Conservation (phyloP, 2,113 vertebrate genomes). For the Mionectes macconnelli region DNA sequence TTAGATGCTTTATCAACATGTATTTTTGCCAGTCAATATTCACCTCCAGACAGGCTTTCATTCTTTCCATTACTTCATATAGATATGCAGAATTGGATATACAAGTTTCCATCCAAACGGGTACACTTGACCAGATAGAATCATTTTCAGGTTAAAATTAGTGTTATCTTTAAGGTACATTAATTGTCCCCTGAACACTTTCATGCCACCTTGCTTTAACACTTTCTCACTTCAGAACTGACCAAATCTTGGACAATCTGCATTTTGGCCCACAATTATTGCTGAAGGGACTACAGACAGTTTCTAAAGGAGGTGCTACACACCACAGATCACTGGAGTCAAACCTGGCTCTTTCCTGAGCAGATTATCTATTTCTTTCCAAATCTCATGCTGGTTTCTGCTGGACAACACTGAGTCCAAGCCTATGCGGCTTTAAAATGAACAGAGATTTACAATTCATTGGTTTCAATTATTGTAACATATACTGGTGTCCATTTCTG, state of each 20-base stretch:
- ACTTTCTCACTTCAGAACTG: neutral
- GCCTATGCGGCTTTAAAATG: neutral
- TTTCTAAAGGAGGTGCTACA: neutral
- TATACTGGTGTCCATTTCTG: neutral
- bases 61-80: neutral
- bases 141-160: neutral
- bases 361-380: neutral
- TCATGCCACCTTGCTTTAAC: neutral
- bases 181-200: neutral
- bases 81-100: neutral
- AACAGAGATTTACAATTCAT: constrained; percentile 22
- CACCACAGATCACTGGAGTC: neutral
- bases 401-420: neutral
- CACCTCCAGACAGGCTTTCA: neutral
- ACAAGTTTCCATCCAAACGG: neutral
- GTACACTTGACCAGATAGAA: neutral
- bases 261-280: neutral
- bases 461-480: constrained; percentile 42
- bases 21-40: constrained; percentile 59
- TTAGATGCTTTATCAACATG: constrained; percentile 58
- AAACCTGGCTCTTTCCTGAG: neutral
- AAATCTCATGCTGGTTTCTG: neutral
- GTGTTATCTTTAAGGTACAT: neutral
- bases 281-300: neutral
- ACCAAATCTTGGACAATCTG: neutral